These are phyloP conservation scores for Parazoanthus swiftii DNA, from an alignment of 92 coral and sea anemone genomes.

Conservation along the genomic window DNA sequence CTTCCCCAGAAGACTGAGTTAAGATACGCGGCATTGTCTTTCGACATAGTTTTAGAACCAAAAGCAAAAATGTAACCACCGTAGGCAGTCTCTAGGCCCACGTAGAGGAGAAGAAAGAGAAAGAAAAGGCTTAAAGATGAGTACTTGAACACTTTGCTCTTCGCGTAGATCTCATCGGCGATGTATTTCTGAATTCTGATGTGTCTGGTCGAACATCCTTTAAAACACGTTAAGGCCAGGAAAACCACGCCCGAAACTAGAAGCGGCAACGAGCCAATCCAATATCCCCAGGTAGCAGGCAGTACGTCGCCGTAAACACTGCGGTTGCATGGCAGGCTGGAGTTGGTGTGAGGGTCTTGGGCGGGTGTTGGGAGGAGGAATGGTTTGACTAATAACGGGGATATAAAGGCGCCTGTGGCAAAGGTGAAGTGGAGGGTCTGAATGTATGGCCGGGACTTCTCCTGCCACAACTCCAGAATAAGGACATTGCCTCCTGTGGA, in stretches of 20 bases:
- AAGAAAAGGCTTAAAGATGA: conserved; percentile 65
- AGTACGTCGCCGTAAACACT: conserved; percentile 30
- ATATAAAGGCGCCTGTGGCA: conserved; percentile 85
- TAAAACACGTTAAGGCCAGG: conserved; percentile 52
- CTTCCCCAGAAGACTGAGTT: conserved; percentile 96
- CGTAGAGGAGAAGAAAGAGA: conserved; percentile 77
- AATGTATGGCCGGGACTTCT: conserved; percentile 76
- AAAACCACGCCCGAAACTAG: conserved; percentile 67
- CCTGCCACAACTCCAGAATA: conserved; percentile 76
- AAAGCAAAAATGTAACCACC: conserved; percentile 88
- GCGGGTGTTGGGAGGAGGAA: conserved; percentile 58
- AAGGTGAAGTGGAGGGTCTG: conserved; percentile 86
- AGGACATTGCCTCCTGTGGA: conserved; percentile 89
- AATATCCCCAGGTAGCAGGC: conserved; percentile 80
- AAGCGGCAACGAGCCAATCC: conserved; percentile 71
- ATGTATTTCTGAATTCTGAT: conserved; percentile 48
- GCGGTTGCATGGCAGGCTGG: conserved; percentile 26
- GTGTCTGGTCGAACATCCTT: conserved; percentile 50
- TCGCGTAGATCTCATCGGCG: conserved; percentile 42
- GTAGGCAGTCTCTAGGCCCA: conserved; percentile 85
- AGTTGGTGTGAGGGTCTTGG: conserved; percentile 15
- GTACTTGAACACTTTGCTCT: conserved; percentile 61
- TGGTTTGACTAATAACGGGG: conserved; percentile 80
- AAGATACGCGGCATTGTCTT: conserved; percentile 67
- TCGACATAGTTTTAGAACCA: conserved; percentile 64